phyloP scores from a whole-genome alignment of 2,797 vertebrate genomes.

The Enteromius treurensis region DNA sequence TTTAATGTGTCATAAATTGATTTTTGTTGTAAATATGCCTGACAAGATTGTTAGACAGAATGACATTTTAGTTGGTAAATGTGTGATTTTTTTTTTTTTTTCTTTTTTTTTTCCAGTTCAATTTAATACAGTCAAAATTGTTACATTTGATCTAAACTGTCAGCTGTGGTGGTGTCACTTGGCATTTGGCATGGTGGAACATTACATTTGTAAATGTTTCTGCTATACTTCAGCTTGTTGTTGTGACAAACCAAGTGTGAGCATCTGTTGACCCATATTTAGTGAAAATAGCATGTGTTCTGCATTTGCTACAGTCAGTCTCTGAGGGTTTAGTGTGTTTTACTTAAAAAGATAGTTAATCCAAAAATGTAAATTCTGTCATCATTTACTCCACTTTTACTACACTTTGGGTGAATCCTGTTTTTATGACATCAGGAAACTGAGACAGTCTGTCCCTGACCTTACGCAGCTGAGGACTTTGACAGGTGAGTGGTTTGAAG shows the following conservation, averaged over 20 bases:
- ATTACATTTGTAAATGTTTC: background rate
- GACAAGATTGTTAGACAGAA: too few relatives aligned
- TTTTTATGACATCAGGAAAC: constrained; percentile 49
- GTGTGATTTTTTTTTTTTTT: too few relatives aligned
- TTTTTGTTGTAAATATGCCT: too few relatives aligned
- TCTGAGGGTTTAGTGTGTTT: background rate
- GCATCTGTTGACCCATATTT: background rate
- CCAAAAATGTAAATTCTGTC: background rate
- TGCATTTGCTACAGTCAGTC: background rate
- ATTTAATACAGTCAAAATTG: background rate
- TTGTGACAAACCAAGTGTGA: background rate
- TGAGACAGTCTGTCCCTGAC: constrained; percentile 56
- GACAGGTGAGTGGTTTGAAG: constrained; percentile 70
- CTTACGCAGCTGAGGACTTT: constrained; percentile 55
- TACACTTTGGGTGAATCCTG: background rate
- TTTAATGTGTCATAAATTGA: too few relatives aligned
- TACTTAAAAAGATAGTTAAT: background rate
- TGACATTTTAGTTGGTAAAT: too few relatives aligned
- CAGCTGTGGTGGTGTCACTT: background rate
- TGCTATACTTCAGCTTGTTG: background rate
- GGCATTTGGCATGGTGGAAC: background rate
- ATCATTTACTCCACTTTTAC: background rate
- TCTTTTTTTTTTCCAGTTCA: too few relatives aligned
- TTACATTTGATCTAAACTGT: background rate
- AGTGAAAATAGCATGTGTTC: background rate